phyloP scores from a whole-genome alignment of 2,888 invertebrate genomes.

The Acleris sparsana region DNA sequence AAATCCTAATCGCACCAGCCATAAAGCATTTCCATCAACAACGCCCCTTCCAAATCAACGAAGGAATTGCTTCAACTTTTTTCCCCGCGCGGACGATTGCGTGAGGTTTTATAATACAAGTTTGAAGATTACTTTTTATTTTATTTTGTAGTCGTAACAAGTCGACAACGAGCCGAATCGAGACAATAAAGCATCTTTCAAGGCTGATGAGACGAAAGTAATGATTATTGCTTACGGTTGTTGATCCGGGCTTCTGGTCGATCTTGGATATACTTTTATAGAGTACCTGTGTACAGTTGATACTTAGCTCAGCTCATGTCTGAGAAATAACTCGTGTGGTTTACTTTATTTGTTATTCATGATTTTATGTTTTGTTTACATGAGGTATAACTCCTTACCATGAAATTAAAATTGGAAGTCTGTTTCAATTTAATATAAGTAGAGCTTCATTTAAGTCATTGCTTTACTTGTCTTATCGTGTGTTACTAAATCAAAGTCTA shows the following conservation, averaged over 20 bases:
- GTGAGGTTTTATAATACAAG: slow-evolving; percentile 73
- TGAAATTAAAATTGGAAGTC: too few relatives aligned
- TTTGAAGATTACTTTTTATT: slow-evolving; percentile 73
- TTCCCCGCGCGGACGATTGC: slow-evolving; percentile 59
- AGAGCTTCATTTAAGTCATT: too few relatives aligned
- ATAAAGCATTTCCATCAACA: slow-evolving; percentile 44
- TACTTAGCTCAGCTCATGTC: too few relatives aligned
- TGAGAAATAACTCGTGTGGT: too few relatives aligned
- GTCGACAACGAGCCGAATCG: slow-evolving; percentile 78
- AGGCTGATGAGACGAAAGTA: slow-evolving; percentile 76
- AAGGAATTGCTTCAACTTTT: slow-evolving; percentile 63
- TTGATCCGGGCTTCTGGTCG: slow-evolving; percentile 69
- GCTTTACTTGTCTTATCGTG: too few relatives aligned
- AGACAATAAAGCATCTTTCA: slow-evolving; percentile 79
- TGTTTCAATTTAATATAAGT: too few relatives aligned
- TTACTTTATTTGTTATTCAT: too few relatives aligned
- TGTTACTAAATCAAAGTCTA: too few relatives aligned
- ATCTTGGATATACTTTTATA: slow-evolving; percentile 48
- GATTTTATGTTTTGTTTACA: too few relatives aligned
- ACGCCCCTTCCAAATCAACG: slow-evolving; percentile 49
- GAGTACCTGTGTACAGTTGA: slow-evolving; percentile 35
- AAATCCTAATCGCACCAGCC: slow-evolving; percentile 36
- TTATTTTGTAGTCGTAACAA: slow-evolving; percentile 69
- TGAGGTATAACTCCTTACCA: too few relatives aligned
- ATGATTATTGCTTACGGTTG: slow-evolving; percentile 79